Evolutionary conservation across 2,888 invertebrate genomes (phyloP).

Genomic region (Cephus rjabovi): DNA sequence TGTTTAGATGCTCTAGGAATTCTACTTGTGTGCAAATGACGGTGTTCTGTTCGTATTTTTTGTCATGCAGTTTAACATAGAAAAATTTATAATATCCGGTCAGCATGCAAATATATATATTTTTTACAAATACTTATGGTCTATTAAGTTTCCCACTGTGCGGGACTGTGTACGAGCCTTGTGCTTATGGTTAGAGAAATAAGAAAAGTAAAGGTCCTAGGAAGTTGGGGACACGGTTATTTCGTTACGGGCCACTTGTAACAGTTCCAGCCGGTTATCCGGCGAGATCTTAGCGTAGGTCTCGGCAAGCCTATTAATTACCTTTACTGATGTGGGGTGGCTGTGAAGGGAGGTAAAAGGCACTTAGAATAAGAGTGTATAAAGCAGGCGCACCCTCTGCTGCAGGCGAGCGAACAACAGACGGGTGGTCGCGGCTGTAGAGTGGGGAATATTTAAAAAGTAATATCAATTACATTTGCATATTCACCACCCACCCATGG

Average conservation of each 20-base stretch:
- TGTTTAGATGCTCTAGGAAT: not conserved
- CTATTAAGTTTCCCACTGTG: not conserved
- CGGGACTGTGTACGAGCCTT: not conserved
- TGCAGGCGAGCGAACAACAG: constrained; percentile 53
- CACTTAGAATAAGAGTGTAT: constrained; percentile 60
- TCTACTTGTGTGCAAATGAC: not conserved
- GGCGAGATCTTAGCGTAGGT: constrained; percentile 47
- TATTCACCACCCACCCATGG: constrained; percentile 55
- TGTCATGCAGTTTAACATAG: not conserved
- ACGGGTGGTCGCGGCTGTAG: constrained; percentile 52
- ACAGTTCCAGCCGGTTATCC: constrained; percentile 46
- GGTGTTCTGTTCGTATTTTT: not conserved
- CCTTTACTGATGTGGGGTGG: constrained; percentile 42
- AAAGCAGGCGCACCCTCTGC: constrained; percentile 55
- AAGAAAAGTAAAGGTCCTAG: not conserved
- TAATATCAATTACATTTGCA: constrained; percentile 67
- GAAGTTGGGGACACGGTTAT: not conserved
- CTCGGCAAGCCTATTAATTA: constrained; percentile 61
- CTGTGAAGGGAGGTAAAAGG: constrained; percentile 52
- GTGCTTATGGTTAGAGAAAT: not conserved
- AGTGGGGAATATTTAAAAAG: constrained; percentile 66
- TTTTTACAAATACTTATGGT: not conserved
- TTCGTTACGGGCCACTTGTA: constrained; percentile 46
- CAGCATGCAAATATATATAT: not conserved
- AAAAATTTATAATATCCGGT: not conserved